A percentile compares a stretch with the other conserved stretches of the same genome.
Evolutionary conservation across 2,888 invertebrate genomes (phyloP).

Genomic region (Rhagonycha fulva): DNA sequence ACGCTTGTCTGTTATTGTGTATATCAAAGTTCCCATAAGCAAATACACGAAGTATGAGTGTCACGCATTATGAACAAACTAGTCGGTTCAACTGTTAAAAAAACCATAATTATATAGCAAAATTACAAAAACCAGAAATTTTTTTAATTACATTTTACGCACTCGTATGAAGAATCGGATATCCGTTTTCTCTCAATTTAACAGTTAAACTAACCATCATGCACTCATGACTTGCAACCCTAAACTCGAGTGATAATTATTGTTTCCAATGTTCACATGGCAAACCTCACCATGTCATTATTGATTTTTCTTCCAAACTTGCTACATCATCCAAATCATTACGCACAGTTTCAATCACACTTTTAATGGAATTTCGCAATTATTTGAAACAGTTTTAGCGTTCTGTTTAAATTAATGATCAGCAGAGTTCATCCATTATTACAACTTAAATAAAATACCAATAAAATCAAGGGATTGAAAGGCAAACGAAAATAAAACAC

Average conservation of each 20-base stretch:
- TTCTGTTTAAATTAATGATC: no score
- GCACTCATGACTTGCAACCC: not conserved
- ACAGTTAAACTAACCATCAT: not conserved
- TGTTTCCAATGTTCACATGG: no score
- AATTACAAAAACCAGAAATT: not conserved
- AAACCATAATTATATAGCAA: not conserved
- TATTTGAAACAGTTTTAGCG: no score
- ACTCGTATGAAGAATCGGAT: constrained; percentile 4
- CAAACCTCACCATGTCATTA: no score
- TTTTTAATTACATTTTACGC: not conserved
- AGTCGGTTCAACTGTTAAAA: constrained; percentile 5
- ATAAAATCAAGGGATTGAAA: no score
- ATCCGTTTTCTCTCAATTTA: constrained; percentile 7
- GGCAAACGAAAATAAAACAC: no score
- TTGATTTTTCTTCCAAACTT: no score
- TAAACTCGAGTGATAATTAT: not conserved
- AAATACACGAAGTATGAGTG: not conserved
- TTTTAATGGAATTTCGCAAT: no score
- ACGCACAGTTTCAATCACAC: no score
- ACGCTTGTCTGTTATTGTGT: not conserved
- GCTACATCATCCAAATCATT: no score
- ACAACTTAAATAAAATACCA: no score
- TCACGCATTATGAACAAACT: constrained; percentile 20
- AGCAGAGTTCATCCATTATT: no score
- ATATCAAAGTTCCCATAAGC: not conserved